Evolutionary conservation across 1,140 invertebrate genomes (phyloP), one percentile per base, ranked within the genome.

Genomic region (Agrypnia vestita): DNA sequence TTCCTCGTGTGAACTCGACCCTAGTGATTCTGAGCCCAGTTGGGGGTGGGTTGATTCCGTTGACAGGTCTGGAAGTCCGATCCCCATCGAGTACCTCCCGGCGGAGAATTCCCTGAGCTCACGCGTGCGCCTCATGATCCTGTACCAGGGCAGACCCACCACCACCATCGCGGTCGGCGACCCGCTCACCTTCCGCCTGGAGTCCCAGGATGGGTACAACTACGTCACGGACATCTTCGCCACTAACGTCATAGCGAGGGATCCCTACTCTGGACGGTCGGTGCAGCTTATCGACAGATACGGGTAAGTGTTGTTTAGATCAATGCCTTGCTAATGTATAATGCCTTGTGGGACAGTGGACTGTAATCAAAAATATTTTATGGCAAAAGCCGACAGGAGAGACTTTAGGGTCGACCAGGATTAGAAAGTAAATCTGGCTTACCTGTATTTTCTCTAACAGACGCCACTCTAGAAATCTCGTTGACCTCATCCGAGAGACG

Each of bases 121-220:
- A 0, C 94, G 96, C 86, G 95, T 97, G 0, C 92, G 95, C 17
- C 86, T 97, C 76, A 90, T 96, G 87, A 96, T 97, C 80, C 84
- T 97, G 8, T 97, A 97, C 85, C 94, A 97, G 88, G 96, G 96
- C 15, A 89, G 96, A 83, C 96, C 96, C 0, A 97, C 96, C 0
- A 97, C 96, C 0, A 97, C 96, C 0, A 97, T 98, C 55, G 96
- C 96, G 3, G 96, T 98, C n/a, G 96, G 96, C 11, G 96, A 98
- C 90, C 96, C 96, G 0, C 86, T 98, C 0, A 97, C 96, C 1
- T 97, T 98, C 89, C 91, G 95, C 75, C 86, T 98, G 43, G 96
- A 97, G 90, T 94, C 96, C 0, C 94, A 97, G 87, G 95, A 96
- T 85, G 96, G 96, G 82, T 96, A 96, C 84, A 96, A 96, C 86